Conservation (phyloP, 1,140 invertebrate genomes). For the Drosophila obscura region DNA sequence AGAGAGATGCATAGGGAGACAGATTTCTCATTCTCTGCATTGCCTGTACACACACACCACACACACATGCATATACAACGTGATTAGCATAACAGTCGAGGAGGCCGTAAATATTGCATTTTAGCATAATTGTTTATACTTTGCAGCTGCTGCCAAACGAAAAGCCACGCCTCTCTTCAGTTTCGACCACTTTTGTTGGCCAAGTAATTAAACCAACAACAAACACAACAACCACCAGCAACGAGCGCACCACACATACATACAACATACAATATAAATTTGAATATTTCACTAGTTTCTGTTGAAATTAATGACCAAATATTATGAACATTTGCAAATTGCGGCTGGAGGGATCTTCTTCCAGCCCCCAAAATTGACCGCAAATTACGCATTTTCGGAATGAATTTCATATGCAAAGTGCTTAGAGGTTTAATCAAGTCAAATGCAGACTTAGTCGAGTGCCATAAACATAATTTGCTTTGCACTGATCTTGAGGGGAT, state of each 20-base stretch:
- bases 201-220: conserved; percentile 50
- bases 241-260: no score
- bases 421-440: no score
- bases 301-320: conserved; percentile 20
- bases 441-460: no score
- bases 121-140: conserved; percentile 80
- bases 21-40: conserved; percentile 27
- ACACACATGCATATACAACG: conserved; percentile 37
- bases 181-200: conserved; percentile 43
- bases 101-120: conserved; percentile 79
- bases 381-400: no score
- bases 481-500: no score
- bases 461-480: no score
- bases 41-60: conserved; percentile 22
- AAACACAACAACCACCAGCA: conserved; percentile 6
- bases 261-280: conserved; percentile 17
- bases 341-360: background rate
- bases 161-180: conserved; percentile 47
- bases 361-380: background rate
- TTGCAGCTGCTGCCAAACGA: conserved; percentile 59
- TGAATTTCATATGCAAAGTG: no score
- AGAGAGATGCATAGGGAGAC: conserved; percentile 1
- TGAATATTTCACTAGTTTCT: conserved; percentile 16
- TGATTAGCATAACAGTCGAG: conserved; percentile 76
- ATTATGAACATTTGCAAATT: conserved; percentile 31